phyloP scores from a whole-genome alignment of 2,888 invertebrate species.

The Clivina fossor region DNA sequence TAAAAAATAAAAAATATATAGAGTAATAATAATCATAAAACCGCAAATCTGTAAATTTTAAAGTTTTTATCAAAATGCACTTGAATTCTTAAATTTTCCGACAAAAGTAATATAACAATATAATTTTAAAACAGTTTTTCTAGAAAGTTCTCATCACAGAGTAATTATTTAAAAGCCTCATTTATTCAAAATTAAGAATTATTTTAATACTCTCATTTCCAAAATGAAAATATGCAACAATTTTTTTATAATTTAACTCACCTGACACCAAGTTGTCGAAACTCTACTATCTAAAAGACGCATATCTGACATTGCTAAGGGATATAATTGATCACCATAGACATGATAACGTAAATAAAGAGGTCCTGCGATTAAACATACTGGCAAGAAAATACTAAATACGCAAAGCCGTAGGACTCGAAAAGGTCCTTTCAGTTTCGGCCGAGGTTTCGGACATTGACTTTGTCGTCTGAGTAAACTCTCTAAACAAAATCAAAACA shows the following conservation, averaged over 20 bases:
- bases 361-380: constrained; percentile 66
- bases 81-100: too few relatives aligned
- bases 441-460: constrained; percentile 23
- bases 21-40: too few relatives aligned
- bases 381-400: constrained; percentile 67
- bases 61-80: too few relatives aligned
- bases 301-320: constrained; percentile 76
- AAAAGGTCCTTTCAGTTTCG: constrained; percentile 56
- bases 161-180: too few relatives aligned
- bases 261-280: constrained; percentile 81
- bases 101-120: too few relatives aligned
- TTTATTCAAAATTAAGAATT: too few relatives aligned
- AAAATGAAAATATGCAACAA: constrained; percentile 5
- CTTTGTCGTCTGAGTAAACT: constrained; percentile 34
- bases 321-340: constrained; percentile 70
- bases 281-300: constrained; percentile 71
- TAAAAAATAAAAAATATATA: too few relatives aligned
- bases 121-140: too few relatives aligned
- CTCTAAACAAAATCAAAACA: constrained; percentile 34
- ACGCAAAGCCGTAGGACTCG: constrained; percentile 63
- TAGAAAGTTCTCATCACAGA: too few relatives aligned
- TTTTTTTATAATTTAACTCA: constrained; percentile 47
- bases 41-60: too few relatives aligned
- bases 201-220: too few relatives aligned
- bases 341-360: constrained; percentile 71